These are phyloP conservation scores for Leptothorax acervorum DNA, from an alignment of 2,888 invertebrate genomes.

Conservation along the genomic window DNA sequence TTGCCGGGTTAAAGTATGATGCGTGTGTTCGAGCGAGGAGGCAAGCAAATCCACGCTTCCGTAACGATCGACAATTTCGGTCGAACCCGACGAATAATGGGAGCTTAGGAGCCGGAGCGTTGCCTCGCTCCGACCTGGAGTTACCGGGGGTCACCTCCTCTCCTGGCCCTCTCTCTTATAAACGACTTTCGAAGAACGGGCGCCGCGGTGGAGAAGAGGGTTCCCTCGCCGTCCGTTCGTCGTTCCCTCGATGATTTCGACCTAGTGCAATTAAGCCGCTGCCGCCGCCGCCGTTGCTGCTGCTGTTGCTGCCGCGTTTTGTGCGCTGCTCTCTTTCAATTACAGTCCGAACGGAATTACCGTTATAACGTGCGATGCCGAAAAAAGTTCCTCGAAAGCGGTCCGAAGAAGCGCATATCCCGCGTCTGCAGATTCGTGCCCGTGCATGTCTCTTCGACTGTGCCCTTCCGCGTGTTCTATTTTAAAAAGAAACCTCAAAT, in stretches of 20 bases:
- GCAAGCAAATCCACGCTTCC: slow-evolving; percentile 58
- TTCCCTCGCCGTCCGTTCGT: slow-evolving; percentile 57
- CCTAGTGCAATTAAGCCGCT: slow-evolving; percentile 78
- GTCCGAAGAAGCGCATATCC: slow-evolving; percentile 62
- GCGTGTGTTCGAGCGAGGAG: slow-evolving; percentile 43
- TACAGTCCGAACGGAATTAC: slow-evolving; percentile 76
- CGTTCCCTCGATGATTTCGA: slow-evolving; percentile 75
- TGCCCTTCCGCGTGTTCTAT: slow-evolving; percentile 10
- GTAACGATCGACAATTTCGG: slow-evolving; percentile 63
- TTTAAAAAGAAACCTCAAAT: not conserved
- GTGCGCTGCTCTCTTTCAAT: slow-evolving; percentile 77
- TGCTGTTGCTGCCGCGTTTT: slow-evolving; percentile 21
- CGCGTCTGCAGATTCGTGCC: not conserved
- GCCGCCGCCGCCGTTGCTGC: slow-evolving; percentile 32
- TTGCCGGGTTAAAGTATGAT: slow-evolving; percentile 45
- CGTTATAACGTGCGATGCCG: slow-evolving; percentile 73
- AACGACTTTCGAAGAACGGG: slow-evolving; percentile 77
- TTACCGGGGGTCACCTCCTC: slow-evolving; percentile 52
- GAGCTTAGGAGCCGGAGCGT: slow-evolving; percentile 71
- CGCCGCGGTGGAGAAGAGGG: slow-evolving; percentile 60
- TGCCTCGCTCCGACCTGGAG: slow-evolving; percentile 58
- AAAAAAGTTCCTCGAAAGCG: slow-evolving; percentile 65
- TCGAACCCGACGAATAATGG: slow-evolving; percentile 70
- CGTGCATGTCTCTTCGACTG: not conserved
- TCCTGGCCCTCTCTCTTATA: slow-evolving; percentile 57